Base-by-base conservation (phyloP, 1,140 invertebrate genomes). In the Drosophila kanapiae region DNA sequence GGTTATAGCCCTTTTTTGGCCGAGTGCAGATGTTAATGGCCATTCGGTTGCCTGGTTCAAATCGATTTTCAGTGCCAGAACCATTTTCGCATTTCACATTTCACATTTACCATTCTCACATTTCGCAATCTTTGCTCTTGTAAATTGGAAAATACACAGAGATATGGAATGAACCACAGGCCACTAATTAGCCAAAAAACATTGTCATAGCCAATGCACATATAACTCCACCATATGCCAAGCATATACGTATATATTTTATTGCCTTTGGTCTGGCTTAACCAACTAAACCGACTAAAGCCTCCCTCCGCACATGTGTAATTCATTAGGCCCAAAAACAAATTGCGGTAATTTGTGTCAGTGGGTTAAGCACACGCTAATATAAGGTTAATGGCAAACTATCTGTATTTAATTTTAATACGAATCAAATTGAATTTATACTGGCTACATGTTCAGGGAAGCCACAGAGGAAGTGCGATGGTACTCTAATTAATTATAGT, bases 1-100 rank as follows among this genome's bases (percentile, higher is more conserved):
- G 84, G 80, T 74, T 88, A 77, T 86, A 76, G 82, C 47, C 48
- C 27, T 51, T 71, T 70, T 70, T 71, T 78, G 53, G 53, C 40
- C 27, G 40, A 80, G 58, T 63, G 81, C 77, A 72, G 49, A 80
- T 85, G 82, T 85, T 85, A 83, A 83, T 83, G 82, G 64, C 54
- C 82, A 67, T 82, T 79, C 59, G 51, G 16, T 75, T 75, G 82
- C 69, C 61, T 84, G 74, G 65, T 67, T 80, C 67, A 69, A 65
- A 83, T 86, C 80, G 83, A 87, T 80, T 87, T 82, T 71, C 70
- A 62, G 59, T 14, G 38, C 31, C 48, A 48, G 16, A 42, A 63
- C 59, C 60, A 54, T 53, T 62, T 53, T 35, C 6, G 16, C 47
- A 58, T 80, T 40, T 49, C 67, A 71, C 42, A 75, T 65, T 27